phyloP scores from a whole-genome alignment of 2,888 invertebrate species.

The Azorinus chamasolen region DNA sequence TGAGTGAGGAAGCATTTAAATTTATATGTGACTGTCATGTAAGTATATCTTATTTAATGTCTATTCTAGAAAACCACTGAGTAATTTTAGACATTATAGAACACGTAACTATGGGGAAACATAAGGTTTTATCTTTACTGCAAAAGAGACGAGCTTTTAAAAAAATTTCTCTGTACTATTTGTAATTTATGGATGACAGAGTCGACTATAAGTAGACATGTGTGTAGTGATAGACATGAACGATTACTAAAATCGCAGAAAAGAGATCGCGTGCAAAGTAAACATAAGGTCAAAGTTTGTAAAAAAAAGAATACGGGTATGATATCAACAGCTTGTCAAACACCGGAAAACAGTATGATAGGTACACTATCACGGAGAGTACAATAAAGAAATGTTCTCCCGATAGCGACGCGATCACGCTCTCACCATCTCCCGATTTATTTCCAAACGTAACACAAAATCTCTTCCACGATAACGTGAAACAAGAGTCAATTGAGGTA shows the following conservation, averaged over 20 bases:
- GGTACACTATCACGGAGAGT: constrained; percentile 3
- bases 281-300: not conserved
- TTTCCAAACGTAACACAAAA: not conserved
- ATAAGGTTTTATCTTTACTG: not conserved
- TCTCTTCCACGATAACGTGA: not conserved
- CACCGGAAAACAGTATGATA: not conserved
- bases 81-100: no score
- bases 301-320: not conserved
- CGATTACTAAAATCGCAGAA: not conserved
- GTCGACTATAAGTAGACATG: constrained; percentile 9
- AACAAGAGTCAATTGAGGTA: not conserved
- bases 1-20: constrained; percentile 1
- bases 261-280: not conserved
- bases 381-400: constrained; percentile 1
- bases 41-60: constrained; percentile 2
- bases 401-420: not conserved
- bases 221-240: constrained; percentile 5
- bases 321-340: not conserved
- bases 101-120: constrained; percentile 1
- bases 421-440: not conserved
- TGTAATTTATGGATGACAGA: constrained; percentile 6
- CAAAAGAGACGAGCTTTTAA: constrained; percentile 7
- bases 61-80: constrained; percentile 9
- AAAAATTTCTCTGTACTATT: constrained; percentile 1
- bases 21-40: constrained; percentile 6